Conservation (phyloP, 2,888 invertebrate genomes). For the Hybos culiciformis region DNA sequence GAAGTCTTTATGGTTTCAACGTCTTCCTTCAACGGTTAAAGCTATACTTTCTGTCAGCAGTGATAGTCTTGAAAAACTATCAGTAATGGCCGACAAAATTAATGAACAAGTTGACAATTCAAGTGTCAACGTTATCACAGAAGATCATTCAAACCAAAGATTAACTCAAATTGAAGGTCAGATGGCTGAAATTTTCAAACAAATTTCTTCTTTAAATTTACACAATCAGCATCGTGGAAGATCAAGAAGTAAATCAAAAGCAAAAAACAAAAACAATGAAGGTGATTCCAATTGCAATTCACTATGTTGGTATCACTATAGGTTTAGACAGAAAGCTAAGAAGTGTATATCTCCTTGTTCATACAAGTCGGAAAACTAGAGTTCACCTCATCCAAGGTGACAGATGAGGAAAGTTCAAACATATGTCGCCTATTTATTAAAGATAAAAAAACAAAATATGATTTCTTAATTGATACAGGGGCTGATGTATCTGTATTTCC, state of each 20-base stretch:
- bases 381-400: not conserved
- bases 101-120: too few species aligned
- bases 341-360: not conserved
- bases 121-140: not conserved
- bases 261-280: too few species aligned
- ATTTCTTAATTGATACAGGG: not conserved
- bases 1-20: not conserved
- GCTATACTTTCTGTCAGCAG: not conserved
- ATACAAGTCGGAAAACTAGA: not conserved
- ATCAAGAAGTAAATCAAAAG: too few species aligned
- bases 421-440: not conserved
- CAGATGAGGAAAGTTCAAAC: too few species aligned
- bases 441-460: not conserved
- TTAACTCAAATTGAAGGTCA: too few species aligned
- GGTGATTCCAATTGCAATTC: too few species aligned
- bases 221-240: too few species aligned
- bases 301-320: not conserved
- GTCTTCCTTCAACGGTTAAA: not conserved
- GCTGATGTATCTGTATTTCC: not conserved
- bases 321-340: not conserved
- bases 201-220: too few species aligned
- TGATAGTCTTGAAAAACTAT: not conserved
- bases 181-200: too few species aligned
- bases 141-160: too few species aligned
- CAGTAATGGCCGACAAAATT: not conserved